Evolutionary conservation across 1,140 invertebrate genomes (phyloP).

Genomic region (Panagrolaimus sp.): DNA sequence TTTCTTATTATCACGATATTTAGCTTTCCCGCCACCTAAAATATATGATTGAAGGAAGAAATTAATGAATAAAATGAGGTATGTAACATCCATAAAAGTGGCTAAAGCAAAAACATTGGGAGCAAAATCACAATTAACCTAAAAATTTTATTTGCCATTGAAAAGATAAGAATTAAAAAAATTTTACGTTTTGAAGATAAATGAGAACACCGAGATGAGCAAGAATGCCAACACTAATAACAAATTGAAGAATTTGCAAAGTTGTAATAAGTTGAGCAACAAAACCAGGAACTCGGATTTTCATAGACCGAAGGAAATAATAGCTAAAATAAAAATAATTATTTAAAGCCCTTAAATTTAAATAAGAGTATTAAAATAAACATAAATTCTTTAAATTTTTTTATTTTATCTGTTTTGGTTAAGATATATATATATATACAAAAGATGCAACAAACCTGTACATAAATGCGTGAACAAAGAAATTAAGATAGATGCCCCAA

Average conservation of each 20-base stretch:
- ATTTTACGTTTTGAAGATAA: slow-evolving; percentile 59
- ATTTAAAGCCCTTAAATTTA: too few relatives aligned
- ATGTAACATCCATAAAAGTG: slow-evolving; percentile 80
- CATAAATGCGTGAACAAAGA: slow-evolving; percentile 93
- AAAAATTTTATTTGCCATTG: slow-evolving; percentile 23
- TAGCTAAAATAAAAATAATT: slow-evolving; percentile 95
- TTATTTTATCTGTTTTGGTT: too few relatives aligned
- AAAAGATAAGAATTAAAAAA: slow-evolving; percentile 47
- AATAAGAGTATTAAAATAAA: too few relatives aligned
- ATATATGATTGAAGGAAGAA: slow-evolving; percentile 62
- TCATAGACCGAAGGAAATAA: slow-evolving; percentile 83
- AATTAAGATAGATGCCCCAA: slow-evolving; percentile 99
- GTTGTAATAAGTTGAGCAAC: slow-evolving; percentile 87
- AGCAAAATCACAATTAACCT: slow-evolving; percentile 72
- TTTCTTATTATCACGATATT: slow-evolving; percentile 34
- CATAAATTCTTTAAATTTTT: too few relatives aligned
- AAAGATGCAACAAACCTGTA: slow-evolving; percentile 85
- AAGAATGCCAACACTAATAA: slow-evolving; percentile 77
- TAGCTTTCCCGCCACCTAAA: slow-evolving; percentile 50
- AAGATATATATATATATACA: too few relatives aligned
- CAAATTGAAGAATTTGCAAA: slow-evolving; percentile 92
- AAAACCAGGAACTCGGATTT: slow-evolving; percentile 73
- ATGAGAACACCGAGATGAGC: slow-evolving; percentile 72
- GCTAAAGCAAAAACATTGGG: slow-evolving; percentile 79
- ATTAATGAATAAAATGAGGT: slow-evolving; percentile 62